Evolutionary conservation across 2,797 vertebrate species (phyloP).

Genomic region (Sparus aurata): DNA sequence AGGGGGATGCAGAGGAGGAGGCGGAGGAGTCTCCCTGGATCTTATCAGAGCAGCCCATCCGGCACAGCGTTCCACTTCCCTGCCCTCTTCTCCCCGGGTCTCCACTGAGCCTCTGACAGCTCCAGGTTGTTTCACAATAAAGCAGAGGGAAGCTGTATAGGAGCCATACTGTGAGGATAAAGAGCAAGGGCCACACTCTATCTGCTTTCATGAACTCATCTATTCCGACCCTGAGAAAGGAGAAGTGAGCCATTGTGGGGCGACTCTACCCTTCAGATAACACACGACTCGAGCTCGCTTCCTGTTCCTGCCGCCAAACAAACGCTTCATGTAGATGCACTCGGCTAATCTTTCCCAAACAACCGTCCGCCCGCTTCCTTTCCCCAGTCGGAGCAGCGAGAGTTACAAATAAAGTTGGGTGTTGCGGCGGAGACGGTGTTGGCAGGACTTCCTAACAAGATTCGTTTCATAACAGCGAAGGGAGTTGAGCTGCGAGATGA

Average conservation of each 20-base stretch:
- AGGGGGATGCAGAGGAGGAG: conserved; percentile 1
- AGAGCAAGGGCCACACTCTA: conserved; percentile 53
- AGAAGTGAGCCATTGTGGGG: conserved; percentile 35
- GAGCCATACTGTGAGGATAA: conserved; percentile 58
- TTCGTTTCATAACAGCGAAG: conserved; percentile 73
- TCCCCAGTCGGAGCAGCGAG: conserved; percentile 6
- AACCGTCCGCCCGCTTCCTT: neutral
- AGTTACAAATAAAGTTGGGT: conserved; percentile 45
- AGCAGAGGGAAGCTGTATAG: conserved; percentile 50
- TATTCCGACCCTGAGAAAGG: conserved; percentile 27
- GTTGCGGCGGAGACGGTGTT: conserved; percentile 52
- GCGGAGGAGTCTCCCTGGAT: conserved; percentile 68
- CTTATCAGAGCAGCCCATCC: conserved; percentile 69
- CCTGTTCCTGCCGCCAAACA: conserved; percentile 38
- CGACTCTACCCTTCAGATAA: conserved; percentile 39
- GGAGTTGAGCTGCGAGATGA: conserved; percentile 72
- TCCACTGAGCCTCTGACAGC: conserved; percentile 66
- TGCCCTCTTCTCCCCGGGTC: conserved; percentile 56
- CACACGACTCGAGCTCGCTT: conserved; percentile 22
- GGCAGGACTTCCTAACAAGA: conserved; percentile 74
- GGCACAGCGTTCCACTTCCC: conserved; percentile 66
- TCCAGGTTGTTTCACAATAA: conserved; percentile 72
- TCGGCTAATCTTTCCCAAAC: conserved; percentile 47
- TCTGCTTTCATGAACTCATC: conserved; percentile 57
- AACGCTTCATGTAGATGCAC: conserved; percentile 60